Percentiles rank a stretch among this genome's conserved stretches.
phyloP scores from a whole-genome alignment of 1,140 invertebrate species.

The Drosophila pectinifera region DNA sequence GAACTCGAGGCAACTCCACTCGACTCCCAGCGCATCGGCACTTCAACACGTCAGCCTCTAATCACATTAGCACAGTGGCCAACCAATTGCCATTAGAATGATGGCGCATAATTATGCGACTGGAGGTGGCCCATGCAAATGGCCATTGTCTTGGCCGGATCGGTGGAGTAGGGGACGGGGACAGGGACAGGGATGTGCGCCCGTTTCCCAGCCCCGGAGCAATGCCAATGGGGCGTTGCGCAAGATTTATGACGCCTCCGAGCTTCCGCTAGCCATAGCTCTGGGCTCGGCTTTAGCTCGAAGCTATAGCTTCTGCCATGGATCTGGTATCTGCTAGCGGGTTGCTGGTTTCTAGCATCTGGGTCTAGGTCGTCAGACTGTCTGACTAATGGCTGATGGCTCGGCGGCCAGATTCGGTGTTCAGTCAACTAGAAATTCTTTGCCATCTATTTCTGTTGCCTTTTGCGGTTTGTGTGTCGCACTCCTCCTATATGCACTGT shows the following conservation, averaged over 20 bases:
- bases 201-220: slow-evolving; percentile 34
- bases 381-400: slow-evolving; percentile 51
- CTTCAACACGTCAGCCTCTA: slow-evolving; percentile 54
- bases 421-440: slow-evolving; percentile 76
- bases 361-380: slow-evolving; percentile 70
- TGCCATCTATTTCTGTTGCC: slow-evolving; percentile 73
- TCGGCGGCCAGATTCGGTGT: slow-evolving; percentile 41
- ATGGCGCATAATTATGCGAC: slow-evolving; percentile 67
- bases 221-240: slow-evolving; percentile 72
- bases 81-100: slow-evolving; percentile 70
- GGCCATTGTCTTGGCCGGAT: slow-evolving; percentile 49
- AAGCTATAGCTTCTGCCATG: slow-evolving; percentile 32
- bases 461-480: slow-evolving; percentile 68
- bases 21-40: slow-evolving; percentile 25
- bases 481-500: slow-evolving; percentile 29
- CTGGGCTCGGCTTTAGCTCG: neutral
- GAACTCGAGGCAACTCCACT: slow-evolving; percentile 23
- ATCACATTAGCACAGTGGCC: slow-evolving; percentile 76
- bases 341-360: slow-evolving; percentile 34
- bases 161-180: slow-evolving; percentile 14
- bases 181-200: slow-evolving; percentile 47
- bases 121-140: slow-evolving; percentile 37
- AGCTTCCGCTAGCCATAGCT: slow-evolving; percentile 68
- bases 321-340: slow-evolving; percentile 9
- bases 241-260: slow-evolving; percentile 78